Conservation (phyloP, 1,140 invertebrate genomes). For the Cryptotermes secundus region DNA sequence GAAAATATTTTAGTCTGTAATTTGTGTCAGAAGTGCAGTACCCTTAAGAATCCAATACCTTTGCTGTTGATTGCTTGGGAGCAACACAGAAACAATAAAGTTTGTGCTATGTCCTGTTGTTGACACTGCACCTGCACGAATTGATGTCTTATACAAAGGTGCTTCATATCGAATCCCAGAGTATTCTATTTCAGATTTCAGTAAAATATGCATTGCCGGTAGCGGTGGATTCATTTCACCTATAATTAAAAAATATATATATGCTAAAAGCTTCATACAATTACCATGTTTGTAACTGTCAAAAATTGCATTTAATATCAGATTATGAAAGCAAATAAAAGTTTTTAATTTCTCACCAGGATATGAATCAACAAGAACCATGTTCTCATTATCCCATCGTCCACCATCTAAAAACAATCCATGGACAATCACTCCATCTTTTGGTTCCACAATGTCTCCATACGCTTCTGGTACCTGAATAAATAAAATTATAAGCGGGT, state of each 20-base stretch:
- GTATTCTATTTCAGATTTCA: conserved; percentile 59
- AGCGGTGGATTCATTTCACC: conserved; percentile 76
- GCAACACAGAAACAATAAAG: conserved; percentile 77
- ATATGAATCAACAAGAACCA: conserved; percentile 68
- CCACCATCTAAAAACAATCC: conserved; percentile 86
- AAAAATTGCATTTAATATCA: no score
- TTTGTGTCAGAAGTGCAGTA: conserved; percentile 77
- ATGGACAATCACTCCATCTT: conserved; percentile 78
- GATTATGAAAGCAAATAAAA: not conserved
- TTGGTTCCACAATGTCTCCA: conserved; percentile 57
- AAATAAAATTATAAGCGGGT: not conserved
- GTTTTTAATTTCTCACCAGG: conserved; percentile 52
- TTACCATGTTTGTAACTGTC: no score
- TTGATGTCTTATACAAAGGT: conserved; percentile 84
- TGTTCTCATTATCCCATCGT: conserved; percentile 68
- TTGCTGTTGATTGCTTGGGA: conserved; percentile 59
- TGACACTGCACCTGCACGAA: conserved; percentile 76
- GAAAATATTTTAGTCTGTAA: conserved; percentile 56
- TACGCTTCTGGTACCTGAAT: conserved; percentile 50
- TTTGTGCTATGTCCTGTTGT: conserved; percentile 89
- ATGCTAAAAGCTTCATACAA: no score
- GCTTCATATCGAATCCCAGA: conserved; percentile 68
- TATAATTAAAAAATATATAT: conserved; percentile 38
- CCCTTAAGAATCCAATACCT: conserved; percentile 86
- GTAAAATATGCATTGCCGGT: conserved; percentile 73